Evolutionary conservation across 1,140 invertebrate genomes (phyloP), one percentile per base, ranked within the genome.

Genomic region (Drosophila pectinifera): DNA sequence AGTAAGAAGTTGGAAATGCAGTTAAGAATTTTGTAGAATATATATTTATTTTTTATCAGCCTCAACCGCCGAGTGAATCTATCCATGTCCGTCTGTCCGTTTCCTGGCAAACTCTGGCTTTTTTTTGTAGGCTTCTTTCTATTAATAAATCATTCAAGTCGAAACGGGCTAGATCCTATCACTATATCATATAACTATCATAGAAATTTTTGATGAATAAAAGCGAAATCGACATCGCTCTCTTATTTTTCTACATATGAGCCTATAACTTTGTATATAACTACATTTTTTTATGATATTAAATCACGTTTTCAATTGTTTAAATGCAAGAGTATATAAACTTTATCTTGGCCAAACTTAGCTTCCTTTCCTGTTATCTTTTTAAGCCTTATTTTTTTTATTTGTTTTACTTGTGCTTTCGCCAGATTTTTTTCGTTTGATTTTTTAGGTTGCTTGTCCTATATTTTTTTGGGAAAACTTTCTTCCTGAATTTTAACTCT

Each of bases 401-500:
- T 38, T 20, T 31, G 5, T 3, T 18, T 7, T 68, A 31, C 28
- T 48, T 54, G 11, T 20, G 16, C 31, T 56, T 61, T 54, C 11
- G 16, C 11, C n/a, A 3, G 34, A 41, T 28, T 54, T 65, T 56
- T 45, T 16, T 31, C 24, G n/a, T 53, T 26, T 10, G 11, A 45
- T 31, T 38, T 18, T 38, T 26, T 56, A 3, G n/a, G 18, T 41
- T 16, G 13, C 3, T 8, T 39, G 14, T 14, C 31, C 31, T 43
- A n/a, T 57, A 14, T 11, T 8, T 28, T 46, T 38, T 20, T 34
- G 48, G n/a, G 18, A 62, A 81, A 74, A 41, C 26, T 73, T 73
- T 79, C 49, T 69, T 61, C 42, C 31, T 8, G 41, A 68, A 64
- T 67, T 69, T 72, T 49, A 45, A 63, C 38, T 56, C 69, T 61